Evolutionary conservation across 2,888 invertebrate genomes (phyloP), one percentile per base, ranked within the genome.

Genomic region (Caenorhabditis sp.): DNA sequence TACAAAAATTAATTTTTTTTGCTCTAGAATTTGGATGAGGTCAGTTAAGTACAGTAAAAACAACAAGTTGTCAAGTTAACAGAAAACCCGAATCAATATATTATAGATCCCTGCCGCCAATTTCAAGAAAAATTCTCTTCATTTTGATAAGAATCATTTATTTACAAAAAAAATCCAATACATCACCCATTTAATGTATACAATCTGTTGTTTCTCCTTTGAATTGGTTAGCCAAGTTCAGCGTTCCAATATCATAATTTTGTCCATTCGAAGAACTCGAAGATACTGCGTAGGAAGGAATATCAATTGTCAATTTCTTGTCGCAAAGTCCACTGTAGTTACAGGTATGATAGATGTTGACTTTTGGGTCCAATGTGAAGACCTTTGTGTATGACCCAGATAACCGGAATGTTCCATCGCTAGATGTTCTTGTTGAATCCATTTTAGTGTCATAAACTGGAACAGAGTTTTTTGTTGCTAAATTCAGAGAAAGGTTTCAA

Each of bases 311-410:
- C 38, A 82, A 80, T 56, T 80, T 80, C 56, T 78, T 78, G 63
- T 80, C 77, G 66, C 82, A 82, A 10, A 71, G 70, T 17, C 77
- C 77, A 61, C 76, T 76, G 66, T 81, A 78, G 49, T 81, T 77
- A 68, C 81, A 81, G 36, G 78, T 78, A 69, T 81, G 81, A 60
- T 81, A 81, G 38, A 81, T 75, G 60, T 81, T 81, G 49, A 81
- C 57, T 57, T 78, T 80, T 20, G 76, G 78, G 53, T 80, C 80
- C 43, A 78, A 78, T 1, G 76, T 78, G 1, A 71, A 67, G 52
- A 80, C 76, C 65, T 80, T 77, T 14, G 77, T 80, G 52, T 80
- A 74, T 5, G 76, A 72, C 59, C 80, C 80, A 23, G 69, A 63
- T 1, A 80, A 54, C n/a, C 70, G 66, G 70, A 80, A 80, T 53